Base-by-base conservation (phyloP, 2,888 invertebrate genomes). In the Dynastes grantii region DNA sequence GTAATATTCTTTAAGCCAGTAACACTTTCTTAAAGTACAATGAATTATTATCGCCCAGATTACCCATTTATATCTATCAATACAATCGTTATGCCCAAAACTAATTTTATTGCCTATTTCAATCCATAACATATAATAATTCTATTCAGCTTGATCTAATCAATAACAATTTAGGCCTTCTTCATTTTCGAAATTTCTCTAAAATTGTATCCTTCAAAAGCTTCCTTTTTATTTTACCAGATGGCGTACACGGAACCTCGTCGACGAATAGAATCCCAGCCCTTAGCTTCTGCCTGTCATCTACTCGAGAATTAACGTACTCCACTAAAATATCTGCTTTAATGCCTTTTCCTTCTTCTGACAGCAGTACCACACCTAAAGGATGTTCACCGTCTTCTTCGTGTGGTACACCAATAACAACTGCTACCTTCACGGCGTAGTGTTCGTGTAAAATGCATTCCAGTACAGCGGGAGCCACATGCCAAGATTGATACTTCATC, bases 231-330 rank as follows among this genome's bases (percentile, higher is more conserved):
- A 87, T 78, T 83, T 88, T 88, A 2, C 87, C 87, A 9, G 86
- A 84, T 0, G 87, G 87, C n/a, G 88, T 88, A 32, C 84, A 77
- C 0, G 87, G 87, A 16, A 88, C 78, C 3, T 79, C 71, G 1
- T 83, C 81, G 9, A 87, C 73, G 81, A 88, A 83, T 79, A 84
- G 85, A 8, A 88, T 84, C 0, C 88, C 88, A 16, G 83, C 88
- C 76, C 88, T 82, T n/a, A 88, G 80, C 67, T 81, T 83, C 81
- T 87, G 84, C 37, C 85, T 82, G 78, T 87, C 88, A 63, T 85
- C 84, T 8, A 86, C 85, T 63, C 83, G 81, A 51, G 83, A 83
- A 63, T 84, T 84, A 0, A 87, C 85, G 77, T 82, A 88, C 1
- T 82, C 40, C 70, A 84, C 83, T 55, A 88, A 82, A 67, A 86